Evolutionary conservation across 92 coral and sea anemone species (phyloP).

Genomic region (Epizoanthus ramosus): DNA sequence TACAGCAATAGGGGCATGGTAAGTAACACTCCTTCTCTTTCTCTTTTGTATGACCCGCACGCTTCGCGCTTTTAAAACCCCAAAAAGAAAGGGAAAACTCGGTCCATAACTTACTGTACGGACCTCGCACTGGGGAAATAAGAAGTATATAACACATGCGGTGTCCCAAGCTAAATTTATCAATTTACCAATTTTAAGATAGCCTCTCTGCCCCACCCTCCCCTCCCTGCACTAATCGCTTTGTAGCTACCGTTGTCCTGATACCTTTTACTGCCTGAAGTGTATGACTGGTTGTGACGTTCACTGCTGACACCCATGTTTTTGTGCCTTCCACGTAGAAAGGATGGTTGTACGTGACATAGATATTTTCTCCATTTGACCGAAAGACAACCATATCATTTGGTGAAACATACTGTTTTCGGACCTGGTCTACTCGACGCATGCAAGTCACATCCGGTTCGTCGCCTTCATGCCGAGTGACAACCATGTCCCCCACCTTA

Average conservation of each 20-base stretch:
- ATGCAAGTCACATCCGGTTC: conserved; percentile 62
- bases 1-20: too few relatives aligned
- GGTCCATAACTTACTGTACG: too few relatives aligned
- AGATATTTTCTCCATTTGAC: conserved; percentile 66
- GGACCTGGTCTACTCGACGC: conserved; percentile 82
- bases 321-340: conserved; percentile 63
- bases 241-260: neutral
- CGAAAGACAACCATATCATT: conserved; percentile 71
- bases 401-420: conserved; percentile 67
- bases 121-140: too few relatives aligned
- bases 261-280: conserved; percentile 71
- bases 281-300: conserved; percentile 62
- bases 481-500: conserved; percentile 78
- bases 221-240: neutral
- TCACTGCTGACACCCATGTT: conserved; percentile 74
- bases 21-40: too few relatives aligned
- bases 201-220: neutral
- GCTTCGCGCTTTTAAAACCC: too few relatives aligned
- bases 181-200: too few relatives aligned
- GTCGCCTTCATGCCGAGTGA: conserved; percentile 88
- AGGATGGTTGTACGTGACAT: conserved; percentile 84
- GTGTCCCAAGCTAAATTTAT: too few relatives aligned
- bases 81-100: too few relatives aligned
- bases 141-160: too few relatives aligned
- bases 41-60: too few relatives aligned